Percentiles rank a stretch among this genome's conserved stretches.
These are phyloP conservation scores for Tiaroga cobitis DNA, from an alignment of 2,797 vertebrate genomes.

Conservation along the genomic window DNA sequence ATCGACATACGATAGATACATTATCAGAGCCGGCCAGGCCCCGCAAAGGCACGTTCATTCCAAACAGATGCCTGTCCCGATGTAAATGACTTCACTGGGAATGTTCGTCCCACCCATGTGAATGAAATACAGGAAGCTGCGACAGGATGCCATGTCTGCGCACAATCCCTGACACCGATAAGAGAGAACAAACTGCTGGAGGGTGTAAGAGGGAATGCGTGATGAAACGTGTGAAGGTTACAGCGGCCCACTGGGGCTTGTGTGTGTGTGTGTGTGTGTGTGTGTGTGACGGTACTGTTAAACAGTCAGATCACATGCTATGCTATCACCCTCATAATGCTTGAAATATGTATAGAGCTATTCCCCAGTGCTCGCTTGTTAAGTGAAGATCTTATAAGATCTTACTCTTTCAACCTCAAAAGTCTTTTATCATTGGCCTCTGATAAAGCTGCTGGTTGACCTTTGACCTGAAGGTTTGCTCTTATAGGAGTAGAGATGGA, in stretches of 20 bases:
- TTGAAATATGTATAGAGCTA: neutral
- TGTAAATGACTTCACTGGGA: constrained; percentile 39
- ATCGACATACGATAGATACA: constrained; percentile 37
- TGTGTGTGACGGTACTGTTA: constrained; percentile 13
- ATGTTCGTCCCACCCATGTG: constrained; percentile 34
- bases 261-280: too few species aligned
- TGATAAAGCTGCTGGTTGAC: neutral
- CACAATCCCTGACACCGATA: constrained; percentile 53
- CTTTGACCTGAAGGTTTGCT: constrained; percentile 13
- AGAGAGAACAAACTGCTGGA: constrained; percentile 19
- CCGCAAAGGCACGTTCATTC: constrained; percentile 29
- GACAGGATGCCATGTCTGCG: constrained; percentile 46
- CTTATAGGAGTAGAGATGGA: constrained; percentile 8
- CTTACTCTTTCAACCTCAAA: too few species aligned
- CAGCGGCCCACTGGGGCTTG: neutral
- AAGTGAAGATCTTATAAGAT: too few species aligned
- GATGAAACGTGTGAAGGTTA: neutral
- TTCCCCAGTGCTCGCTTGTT: too few species aligned
- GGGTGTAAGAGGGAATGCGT: constrained; percentile 1
- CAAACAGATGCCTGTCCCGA: constrained; percentile 39
- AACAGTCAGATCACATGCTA: neutral
- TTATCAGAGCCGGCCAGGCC: constrained; percentile 33
- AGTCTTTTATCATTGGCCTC: neutral
- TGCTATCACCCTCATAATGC: neutral
- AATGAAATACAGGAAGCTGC: constrained; percentile 38